Base-by-base conservation (phyloP, 2,113 vertebrate species). In the Scortum barcoo region DNA sequence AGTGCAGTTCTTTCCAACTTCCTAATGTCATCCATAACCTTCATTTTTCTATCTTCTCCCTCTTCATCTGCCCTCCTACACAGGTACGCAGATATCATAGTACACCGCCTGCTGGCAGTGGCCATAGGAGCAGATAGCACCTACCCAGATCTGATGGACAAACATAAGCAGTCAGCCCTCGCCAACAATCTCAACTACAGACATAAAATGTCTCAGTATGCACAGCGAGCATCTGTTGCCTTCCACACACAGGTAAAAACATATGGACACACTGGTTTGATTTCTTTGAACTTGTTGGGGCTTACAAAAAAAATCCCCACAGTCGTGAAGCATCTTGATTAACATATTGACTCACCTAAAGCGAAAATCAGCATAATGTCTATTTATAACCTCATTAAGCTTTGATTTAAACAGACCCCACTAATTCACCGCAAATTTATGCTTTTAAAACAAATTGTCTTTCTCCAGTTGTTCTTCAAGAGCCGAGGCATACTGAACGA, bases 161-260 rank as follows among this genome's bases (percentile, higher is more conserved):
- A 99, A 86, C 97, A 97, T 57, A 99, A 98, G 85, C 95, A 97
- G 72, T 95, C 97, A 0, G 96, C 97, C 10, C 94, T 97, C 44
- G 97, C 97, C 91, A 99, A 95, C 95, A 99, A 99, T 88, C 97
- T 99, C 85, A 99, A 99, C 91, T 99, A 97, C 89, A 94, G 98
- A 75, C 98, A 99, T 85, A 99, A 99, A 94, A 99, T 99, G 98
- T 94, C 98, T 77, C 98, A 99, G 6, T 99, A 99, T 0, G 97
- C 98, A 9, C 98, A 99, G 54, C 96, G 98, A 57, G 96, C 98
- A 0, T 99, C 98, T 5, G 97, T 99, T 60, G 96, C 97, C n/a
- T 99, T 97, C 94, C 97, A 99, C 84, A 99, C 98, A 1, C 98
- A 99, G 96, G 98, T 99, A 78, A 74, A 61, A 44, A 22, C 81